A percentile compares a stretch with the other conserved stretches of the same genome.
Conservation (phyloP, 53 echinoderm and acorn worm species). For the Crossaster papposus region DNA sequence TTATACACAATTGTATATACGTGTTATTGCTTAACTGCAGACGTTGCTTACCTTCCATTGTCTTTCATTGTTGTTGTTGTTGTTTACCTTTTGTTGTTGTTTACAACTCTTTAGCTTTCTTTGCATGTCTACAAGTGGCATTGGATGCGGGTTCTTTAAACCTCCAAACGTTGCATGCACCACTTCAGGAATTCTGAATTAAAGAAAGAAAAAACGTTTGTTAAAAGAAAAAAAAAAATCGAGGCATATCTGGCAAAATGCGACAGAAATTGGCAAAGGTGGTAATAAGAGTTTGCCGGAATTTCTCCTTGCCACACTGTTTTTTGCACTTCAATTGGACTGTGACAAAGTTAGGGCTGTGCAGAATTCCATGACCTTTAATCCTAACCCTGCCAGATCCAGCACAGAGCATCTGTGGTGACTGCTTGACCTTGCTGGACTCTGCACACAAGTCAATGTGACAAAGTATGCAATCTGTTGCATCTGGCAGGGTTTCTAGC, state of each 20-base stretch:
- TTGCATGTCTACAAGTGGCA: constrained; percentile 3
- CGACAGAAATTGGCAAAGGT: too few relatives aligned
- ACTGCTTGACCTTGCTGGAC: too few relatives aligned
- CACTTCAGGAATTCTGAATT: not conserved
- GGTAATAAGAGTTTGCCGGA: too few relatives aligned
- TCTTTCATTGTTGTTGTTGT: not conserved
- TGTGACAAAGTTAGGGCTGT: too few relatives aligned
- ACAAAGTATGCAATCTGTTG: too few relatives aligned
- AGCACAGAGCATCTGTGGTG: too few relatives aligned
- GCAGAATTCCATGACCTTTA: too few relatives aligned
- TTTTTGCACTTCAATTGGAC: too few relatives aligned
- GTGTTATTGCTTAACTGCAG: constrained; percentile 6
- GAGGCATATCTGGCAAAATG: not conserved
- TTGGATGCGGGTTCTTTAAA: not conserved
- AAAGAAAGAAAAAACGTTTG: not conserved
- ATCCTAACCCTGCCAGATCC: too few relatives aligned
- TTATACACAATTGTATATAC: not conserved
- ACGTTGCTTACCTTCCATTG: not conserved
- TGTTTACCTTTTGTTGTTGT: constrained; percentile 25
- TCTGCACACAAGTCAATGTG: too few relatives aligned
- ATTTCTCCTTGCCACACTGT: too few relatives aligned
- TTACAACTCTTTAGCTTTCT: not conserved
- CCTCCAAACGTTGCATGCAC: constrained; percentile 1
- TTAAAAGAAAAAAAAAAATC: not conserved
- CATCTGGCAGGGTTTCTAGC: too few relatives aligned